phyloP scores from a whole-genome alignment of 2,113 vertebrate genomes.

The Camarhynchus parvulus region DNA sequence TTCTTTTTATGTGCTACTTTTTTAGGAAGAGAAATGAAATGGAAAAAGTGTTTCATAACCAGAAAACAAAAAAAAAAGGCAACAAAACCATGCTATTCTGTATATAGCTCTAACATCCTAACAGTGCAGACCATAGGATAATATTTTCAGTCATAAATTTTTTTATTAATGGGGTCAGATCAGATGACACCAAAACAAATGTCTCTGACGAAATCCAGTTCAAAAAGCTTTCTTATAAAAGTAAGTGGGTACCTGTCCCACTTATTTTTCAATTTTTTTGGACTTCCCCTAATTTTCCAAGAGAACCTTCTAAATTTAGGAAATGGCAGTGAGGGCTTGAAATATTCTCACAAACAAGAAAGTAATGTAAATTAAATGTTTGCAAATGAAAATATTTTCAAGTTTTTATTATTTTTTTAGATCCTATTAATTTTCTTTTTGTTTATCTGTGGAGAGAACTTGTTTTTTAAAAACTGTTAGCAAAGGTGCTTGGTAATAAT shows the following conservation, averaged over 20 bases:
- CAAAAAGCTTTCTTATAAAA: neutral
- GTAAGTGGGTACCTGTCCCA: neutral
- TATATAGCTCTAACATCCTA: neutral
- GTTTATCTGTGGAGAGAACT: neutral
- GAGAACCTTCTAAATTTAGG: neutral
- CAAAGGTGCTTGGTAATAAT: neutral
- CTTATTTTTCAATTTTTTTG: neutral
- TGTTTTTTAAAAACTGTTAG: neutral
- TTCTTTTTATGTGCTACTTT: neutral
- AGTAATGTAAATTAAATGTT: neutral
- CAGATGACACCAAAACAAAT: neutral
- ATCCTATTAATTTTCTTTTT: neutral
- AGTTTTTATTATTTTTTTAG: neutral
- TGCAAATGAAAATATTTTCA: neutral
- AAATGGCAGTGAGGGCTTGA: neutral
- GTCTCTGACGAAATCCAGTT: neutral
- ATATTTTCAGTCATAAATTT: neutral
- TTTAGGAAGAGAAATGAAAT: neutral
- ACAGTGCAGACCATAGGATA: neutral
- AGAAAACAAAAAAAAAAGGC: neutral
- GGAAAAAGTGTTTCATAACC: neutral
- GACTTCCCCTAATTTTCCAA: neutral
- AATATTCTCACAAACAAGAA: neutral
- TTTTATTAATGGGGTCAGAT: neutral
- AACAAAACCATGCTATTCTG: neutral